Conservation (phyloP, 2,797 vertebrate species). For the Heterohyrax brucei region DNA sequence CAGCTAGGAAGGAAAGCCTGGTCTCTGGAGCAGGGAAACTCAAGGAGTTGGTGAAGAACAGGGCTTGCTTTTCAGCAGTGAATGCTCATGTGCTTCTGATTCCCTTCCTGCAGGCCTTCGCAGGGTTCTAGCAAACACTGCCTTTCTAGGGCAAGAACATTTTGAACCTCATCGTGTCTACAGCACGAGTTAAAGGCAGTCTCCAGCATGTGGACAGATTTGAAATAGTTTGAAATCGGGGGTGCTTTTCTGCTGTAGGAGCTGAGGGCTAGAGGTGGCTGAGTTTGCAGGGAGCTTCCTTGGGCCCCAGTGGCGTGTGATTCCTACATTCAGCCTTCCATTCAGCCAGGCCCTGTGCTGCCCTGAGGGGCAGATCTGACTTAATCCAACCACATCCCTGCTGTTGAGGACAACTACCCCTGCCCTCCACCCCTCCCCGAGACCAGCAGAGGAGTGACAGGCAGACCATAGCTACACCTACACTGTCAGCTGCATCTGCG, state of each 20-base stretch:
- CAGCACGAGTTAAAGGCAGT: background rate
- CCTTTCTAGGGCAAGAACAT: background rate
- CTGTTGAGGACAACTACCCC: background rate
- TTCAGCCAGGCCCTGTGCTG: rapidly evolving
- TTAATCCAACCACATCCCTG: background rate
- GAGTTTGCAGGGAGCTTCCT: background rate
- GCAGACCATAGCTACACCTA: background rate
- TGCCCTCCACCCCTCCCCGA: background rate
- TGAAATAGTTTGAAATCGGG: slow-evolving; percentile 57
- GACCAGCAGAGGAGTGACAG: background rate
- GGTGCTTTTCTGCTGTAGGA: slow-evolving; percentile 10
- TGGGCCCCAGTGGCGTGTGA: background rate
- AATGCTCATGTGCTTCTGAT: rapidly evolving
- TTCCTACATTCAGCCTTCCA: background rate
- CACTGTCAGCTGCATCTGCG: background rate
- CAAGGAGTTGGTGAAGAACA: background rate
- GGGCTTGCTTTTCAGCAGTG: background rate
- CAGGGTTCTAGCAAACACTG: background rate
- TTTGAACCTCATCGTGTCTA: background rate
- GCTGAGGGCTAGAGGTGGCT: background rate
- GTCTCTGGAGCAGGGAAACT: background rate
- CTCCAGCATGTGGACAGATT: background rate
- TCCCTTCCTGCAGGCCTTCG: rapidly evolving
- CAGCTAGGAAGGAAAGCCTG: background rate
- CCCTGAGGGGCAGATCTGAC: background rate